phyloP scores from a whole-genome alignment of 2,888 invertebrate species.

The Alitta virens region DNA sequence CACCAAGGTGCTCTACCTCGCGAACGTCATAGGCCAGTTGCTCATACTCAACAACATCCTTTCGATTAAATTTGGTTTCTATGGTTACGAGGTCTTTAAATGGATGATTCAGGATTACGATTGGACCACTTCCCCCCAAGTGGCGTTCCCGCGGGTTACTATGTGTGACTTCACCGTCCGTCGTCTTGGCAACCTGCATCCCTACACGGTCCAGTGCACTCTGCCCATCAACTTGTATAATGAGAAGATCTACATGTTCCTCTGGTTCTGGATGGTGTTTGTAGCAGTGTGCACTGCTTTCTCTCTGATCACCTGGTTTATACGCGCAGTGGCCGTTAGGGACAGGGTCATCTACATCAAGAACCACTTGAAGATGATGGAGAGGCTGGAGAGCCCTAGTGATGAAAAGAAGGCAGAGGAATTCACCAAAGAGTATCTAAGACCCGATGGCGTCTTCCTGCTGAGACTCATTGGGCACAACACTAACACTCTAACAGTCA shows the following conservation, averaged over 20 bases:
- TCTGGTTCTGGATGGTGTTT: conserved; percentile 57
- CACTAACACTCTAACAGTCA: conserved; percentile 29
- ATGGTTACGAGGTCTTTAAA: conserved; percentile 39
- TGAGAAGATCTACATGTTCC: conserved; percentile 56
- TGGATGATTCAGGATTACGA: conserved; percentile 50
- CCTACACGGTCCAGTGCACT: conserved; percentile 32
- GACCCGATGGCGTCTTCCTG: conserved; percentile 30
- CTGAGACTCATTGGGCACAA: conserved; percentile 31
- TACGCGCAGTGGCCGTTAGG: conserved; percentile 1
- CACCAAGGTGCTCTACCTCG: conserved; percentile 55
- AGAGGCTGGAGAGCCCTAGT: not conserved
- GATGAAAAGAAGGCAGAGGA: not conserved
- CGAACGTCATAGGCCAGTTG: conserved; percentile 58
- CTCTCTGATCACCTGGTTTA: conserved; percentile 25
- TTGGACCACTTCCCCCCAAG: conserved; percentile 45
- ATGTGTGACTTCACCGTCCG: conserved; percentile 54
- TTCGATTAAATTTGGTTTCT: conserved; percentile 50
- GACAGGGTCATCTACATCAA: conserved; percentile 11
- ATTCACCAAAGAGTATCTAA: conserved; percentile 25
- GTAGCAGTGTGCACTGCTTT: conserved; percentile 32
- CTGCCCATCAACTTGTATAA: conserved; percentile 37
- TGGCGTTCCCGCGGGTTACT: conserved; percentile 51
- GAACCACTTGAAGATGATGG: conserved; percentile 7
- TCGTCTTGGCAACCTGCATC: conserved; percentile 49
- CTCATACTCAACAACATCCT: conserved; percentile 58